Evolutionary conservation across 2,888 invertebrate species (phyloP).

Genomic region (Nectonema munidae): DNA sequence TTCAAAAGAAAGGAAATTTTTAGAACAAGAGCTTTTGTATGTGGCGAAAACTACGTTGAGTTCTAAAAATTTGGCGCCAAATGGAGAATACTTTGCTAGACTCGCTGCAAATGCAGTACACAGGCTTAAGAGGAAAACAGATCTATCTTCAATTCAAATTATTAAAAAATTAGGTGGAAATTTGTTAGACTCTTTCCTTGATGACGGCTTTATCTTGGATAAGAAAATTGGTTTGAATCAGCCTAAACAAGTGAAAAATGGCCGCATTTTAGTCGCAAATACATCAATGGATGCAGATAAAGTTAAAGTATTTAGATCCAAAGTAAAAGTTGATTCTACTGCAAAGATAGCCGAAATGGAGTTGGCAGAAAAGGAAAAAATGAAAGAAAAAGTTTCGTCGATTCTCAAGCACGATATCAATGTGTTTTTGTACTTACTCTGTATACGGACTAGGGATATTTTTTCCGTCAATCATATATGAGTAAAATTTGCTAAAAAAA

Average conservation of each 20-base stretch:
- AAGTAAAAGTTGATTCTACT: constrained; percentile 32
- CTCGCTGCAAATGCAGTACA: constrained; percentile 76
- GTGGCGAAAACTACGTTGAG: constrained; percentile 86
- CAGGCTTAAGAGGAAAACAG: constrained; percentile 60
- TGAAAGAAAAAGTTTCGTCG: constrained; percentile 93
- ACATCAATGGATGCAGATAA: constrained; percentile 99
- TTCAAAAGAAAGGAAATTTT: constrained; percentile 27
- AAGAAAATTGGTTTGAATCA: constrained; percentile 90
- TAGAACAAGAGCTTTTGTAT: constrained; percentile 58
- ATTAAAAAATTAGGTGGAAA: constrained; percentile 81
- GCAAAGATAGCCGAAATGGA: constrained; percentile 74
- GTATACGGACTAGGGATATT: too few species aligned
- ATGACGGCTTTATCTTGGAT: constrained; percentile 56
- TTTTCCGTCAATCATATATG: too few species aligned
- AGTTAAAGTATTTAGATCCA: constrained; percentile 63
- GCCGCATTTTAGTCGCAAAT: constrained; percentile 79
- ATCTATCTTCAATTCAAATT: constrained; percentile 73
- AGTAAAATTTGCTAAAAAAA: too few species aligned
- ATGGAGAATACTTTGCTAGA: constrained; percentile 76
- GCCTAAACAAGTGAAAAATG: constrained; percentile 70
- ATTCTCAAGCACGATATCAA: constrained; percentile 71
- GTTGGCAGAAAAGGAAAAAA: constrained; percentile 86
- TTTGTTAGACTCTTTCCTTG: constrained; percentile 69
- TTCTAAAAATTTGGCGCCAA: constrained; percentile 81
- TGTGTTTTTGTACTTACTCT: constrained; percentile 88